phyloP scores from a whole-genome alignment of 2,113 vertebrate species.

The Cyprinodon variegatus region DNA sequence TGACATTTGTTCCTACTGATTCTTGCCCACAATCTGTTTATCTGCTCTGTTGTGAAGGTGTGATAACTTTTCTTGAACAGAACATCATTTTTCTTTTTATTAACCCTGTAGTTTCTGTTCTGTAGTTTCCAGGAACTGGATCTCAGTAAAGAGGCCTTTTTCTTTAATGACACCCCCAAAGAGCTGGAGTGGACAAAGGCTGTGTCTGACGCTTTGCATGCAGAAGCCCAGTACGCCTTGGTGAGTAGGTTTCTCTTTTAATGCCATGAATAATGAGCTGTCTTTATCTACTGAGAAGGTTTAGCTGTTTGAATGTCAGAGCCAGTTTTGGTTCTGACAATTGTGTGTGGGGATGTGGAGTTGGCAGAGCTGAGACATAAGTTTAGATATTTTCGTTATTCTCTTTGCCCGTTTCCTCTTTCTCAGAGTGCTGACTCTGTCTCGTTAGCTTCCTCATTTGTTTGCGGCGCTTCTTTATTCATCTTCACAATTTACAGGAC shows the following conservation, averaged over 20 bases:
- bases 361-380: neutral
- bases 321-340: neutral
- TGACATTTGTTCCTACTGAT: conserved; percentile 14
- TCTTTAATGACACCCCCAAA: conserved; percentile 95
- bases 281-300: neutral
- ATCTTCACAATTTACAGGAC: neutral
- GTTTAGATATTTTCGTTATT: conserved; percentile 12
- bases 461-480: neutral
- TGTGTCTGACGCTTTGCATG: conserved; percentile 89
- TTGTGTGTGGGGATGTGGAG: neutral
- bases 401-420: conserved; percentile 40
- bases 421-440: conserved; percentile 32
- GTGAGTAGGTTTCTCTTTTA: conserved; percentile 76
- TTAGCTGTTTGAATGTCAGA: neutral
- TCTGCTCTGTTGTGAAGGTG: conserved; percentile 6
- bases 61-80: conserved; percentile 14
- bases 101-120: neutral
- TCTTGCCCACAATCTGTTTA: conserved; percentile 29
- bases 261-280: neutral
- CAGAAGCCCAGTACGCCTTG: conserved; percentile 92
- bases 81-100: neutral
- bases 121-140: conserved; percentile 96
- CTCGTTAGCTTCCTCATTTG: conserved; percentile 32
- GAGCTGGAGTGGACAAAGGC: conserved; percentile 97
- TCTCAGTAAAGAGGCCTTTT: conserved; percentile 96